Evolutionary conservation across 2,888 invertebrate species (phyloP), one percentile per base, ranked within the genome.

Genomic region (Torymus tubicola): DNA sequence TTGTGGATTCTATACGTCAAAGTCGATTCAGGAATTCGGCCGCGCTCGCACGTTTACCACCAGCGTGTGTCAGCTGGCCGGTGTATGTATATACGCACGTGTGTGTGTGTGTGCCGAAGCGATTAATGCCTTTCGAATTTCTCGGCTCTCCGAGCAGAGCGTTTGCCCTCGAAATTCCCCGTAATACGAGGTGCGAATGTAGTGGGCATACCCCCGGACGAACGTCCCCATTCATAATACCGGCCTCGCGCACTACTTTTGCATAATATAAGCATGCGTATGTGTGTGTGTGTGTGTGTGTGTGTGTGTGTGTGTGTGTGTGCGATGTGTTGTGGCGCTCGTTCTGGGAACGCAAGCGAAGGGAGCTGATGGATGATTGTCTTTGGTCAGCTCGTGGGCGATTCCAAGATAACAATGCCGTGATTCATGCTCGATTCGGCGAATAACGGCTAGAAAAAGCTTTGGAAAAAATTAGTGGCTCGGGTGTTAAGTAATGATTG

Each of bases 1-100:
- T 80, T 76, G 65, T 67, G 71, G 24, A 79, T 79, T 79, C 69
- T 80, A 64, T 63, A 70, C 78, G 77, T 78, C 72, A 80, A 75
- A 70, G 71, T 68, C 71, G 72, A 71, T 67, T 57, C 67, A 42
- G 67, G 69, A 80, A 80, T 80, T 71, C 76, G 67, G 53, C 50
- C 14, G 52, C 50, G 18, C 24, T 53, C 60, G 63, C 12, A 8
- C 8, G 42, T 8, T 42, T 42, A 42, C 18, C 11, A 18, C 16
- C 64, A n/a, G 53, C 50, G 16, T 50, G 64, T 16, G 64, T 50
- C 42, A 42, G 42, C 42, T 12, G 18, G 52, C 16, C 64, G 21
- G 53, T 64, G 16, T 50, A 42, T 16, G 50, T 42, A 16, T 42
- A 50, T n/a, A 31, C 10, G 50, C n/a, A n/a, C 18, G 24, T 8